Conservation (phyloP, 2,113 vertebrate species). For the Channa maculata region DNA sequence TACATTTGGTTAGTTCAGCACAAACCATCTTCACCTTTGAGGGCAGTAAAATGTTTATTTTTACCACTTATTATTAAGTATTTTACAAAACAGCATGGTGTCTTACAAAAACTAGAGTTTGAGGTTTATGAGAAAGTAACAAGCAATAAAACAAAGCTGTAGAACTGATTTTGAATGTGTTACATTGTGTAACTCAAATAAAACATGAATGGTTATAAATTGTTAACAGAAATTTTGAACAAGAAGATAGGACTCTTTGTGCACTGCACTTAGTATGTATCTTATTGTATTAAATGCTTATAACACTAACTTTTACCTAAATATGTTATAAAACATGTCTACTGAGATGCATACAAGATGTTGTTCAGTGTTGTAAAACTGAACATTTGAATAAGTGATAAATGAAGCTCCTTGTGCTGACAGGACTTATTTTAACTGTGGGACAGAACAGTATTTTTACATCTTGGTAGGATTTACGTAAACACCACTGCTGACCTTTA, state of each 20-base stretch:
- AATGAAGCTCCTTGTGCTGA: too few species aligned
- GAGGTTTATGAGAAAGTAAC: conserved; percentile 5
- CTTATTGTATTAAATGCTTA: too few species aligned
- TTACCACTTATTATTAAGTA: conserved; percentile 14
- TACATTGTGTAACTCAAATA: not conserved
- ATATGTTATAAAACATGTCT: too few species aligned
- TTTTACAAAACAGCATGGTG: not conserved
- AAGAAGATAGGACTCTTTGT: not conserved
- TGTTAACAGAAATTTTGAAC: not conserved
- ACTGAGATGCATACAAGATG: too few species aligned
- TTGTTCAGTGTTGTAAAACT: too few species aligned
- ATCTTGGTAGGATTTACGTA: too few species aligned
- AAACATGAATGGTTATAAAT: not conserved
- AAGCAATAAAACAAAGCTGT: not conserved
- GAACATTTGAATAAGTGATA: too few species aligned
- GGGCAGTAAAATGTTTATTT: conserved; percentile 47
- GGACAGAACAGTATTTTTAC: not conserved
- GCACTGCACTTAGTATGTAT: not conserved
- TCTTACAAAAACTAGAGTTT: not conserved
- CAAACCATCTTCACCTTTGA: conserved; percentile 47
- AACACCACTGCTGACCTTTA: conserved; percentile 4
- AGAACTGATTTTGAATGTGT: not conserved
- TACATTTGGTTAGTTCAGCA: conserved; percentile 54
- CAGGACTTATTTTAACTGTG: not conserved
- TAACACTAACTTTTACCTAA: too few species aligned